These are phyloP conservation scores for Paraplagusia blochii DNA, from an alignment of 2,113 vertebrate species.

Conservation along the genomic window DNA sequence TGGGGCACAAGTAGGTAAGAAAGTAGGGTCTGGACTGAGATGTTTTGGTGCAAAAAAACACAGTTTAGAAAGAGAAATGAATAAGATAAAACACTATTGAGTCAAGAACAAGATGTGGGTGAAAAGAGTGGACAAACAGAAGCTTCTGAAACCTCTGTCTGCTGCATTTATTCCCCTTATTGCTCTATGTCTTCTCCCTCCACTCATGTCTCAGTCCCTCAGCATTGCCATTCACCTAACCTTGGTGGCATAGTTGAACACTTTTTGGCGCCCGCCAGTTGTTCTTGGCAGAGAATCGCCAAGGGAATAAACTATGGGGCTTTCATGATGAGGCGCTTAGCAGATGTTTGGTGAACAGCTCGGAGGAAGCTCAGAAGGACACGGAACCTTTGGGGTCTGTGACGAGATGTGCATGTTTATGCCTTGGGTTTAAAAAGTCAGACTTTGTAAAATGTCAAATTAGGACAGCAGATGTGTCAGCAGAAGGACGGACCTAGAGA, in stretches of 20 bases:
- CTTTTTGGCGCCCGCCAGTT: slow-evolving; percentile 65
- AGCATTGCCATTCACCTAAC: slow-evolving; percentile 66
- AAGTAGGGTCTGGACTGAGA: not conserved
- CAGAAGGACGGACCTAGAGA: not conserved
- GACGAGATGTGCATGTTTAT: slow-evolving; percentile 41
- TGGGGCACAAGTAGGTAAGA: slow-evolving; percentile 7
- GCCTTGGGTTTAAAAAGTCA: slow-evolving; percentile 11
- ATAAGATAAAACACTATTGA: no score
- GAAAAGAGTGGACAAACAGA: slow-evolving; percentile 5
- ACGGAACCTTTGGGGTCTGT: slow-evolving; percentile 35
- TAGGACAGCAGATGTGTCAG: not conserved
- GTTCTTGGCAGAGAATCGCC: slow-evolving; percentile 60
- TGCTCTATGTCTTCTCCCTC: slow-evolving; percentile 23
- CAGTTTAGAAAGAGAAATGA: no score
- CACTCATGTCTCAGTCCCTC: slow-evolving; percentile 50
- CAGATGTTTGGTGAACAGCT: slow-evolving; percentile 66
- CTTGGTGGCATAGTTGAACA: slow-evolving; percentile 65
- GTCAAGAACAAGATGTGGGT: not conserved
- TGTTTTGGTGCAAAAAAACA: no score
- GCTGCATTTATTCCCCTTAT: slow-evolving; percentile 23
- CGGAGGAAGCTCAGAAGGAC: slow-evolving; percentile 60
- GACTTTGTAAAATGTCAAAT: slow-evolving; percentile 30
- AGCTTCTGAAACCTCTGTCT: slow-evolving; percentile 10
- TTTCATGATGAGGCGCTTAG: slow-evolving; percentile 67
- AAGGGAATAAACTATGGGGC: slow-evolving; percentile 56